phyloP scores from a whole-genome alignment of 2,888 invertebrate species.

The Machimus atricapillus region DNA sequence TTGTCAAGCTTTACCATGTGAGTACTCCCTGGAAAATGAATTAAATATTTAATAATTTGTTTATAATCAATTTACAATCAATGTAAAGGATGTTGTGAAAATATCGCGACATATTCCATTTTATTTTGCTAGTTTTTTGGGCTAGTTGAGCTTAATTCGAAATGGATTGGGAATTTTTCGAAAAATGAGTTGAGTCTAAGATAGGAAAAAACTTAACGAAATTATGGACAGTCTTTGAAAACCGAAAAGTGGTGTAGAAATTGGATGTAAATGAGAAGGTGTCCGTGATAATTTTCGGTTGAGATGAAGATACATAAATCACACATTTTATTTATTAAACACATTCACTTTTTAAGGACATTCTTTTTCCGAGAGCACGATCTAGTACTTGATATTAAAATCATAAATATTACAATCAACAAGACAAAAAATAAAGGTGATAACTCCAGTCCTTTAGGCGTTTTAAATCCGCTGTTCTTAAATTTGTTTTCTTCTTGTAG shows the following conservation, averaged over 20 bases:
- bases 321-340: no score
- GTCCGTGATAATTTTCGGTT: not conserved
- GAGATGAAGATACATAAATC: not conserved
- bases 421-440: no score
- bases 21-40: constrained; percentile 22
- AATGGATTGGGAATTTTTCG: not conserved
- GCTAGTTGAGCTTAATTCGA: not conserved
- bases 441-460: no score
- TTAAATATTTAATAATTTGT: not conserved
- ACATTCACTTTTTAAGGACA: no score
- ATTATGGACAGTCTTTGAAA: not conserved
- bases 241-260: not conserved
- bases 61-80: not conserved
- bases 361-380: no score
- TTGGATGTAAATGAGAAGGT: not conserved
- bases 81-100: not conserved
- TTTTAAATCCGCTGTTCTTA: no score
- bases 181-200: not conserved
- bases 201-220: not conserved
- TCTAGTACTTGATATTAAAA: no score
- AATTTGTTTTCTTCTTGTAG: no score
- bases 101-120: not conserved
- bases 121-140: not conserved
- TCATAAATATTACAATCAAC: no score
- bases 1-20: constrained; percentile 38